Evolutionary conservation across 1,140 invertebrate species (phyloP), one percentile per base, ranked within the genome.

Genomic region (Zaprionus camerounensis): DNA sequence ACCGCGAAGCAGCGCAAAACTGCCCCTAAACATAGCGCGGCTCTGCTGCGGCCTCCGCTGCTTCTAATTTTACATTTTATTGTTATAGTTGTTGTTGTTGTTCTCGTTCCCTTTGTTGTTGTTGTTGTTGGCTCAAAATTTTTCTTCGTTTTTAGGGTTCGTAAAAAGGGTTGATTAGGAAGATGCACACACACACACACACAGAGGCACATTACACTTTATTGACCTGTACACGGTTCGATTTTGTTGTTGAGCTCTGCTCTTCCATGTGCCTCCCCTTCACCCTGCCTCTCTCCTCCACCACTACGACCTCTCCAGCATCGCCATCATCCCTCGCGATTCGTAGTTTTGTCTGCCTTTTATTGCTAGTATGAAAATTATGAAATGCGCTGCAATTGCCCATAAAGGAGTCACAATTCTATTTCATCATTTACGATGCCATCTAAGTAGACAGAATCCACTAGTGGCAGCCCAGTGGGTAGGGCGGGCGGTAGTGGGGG

Each of bases 1-100:
- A 55, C 36, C 64, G 65, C 56, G 65, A 61, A n/a, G 55, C 12
- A 51, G 31, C 28, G 57, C 41, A 70, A 76, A 83, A 76, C 66
- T 78, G 81, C 78, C 78, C 75, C 68, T 71, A 62, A 81, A 65
- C 56, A 64, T 46, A 31, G 13, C 9, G 13, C 9, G 56, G 59
- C 24, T 26, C 24, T 15, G 70, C 53, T 49, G 24, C 31, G 31
- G 38, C 38, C 31, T 59, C 61, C 41, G 20, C 38, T 28, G 57
- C 69, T 81, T 88, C 81, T 88, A 90, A 88, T 90, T 90, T 88
- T 79, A 84, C 84, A 88, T 88, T 81, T 90, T 90, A 84, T 90
- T 88, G 78, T 88, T 88, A 66, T 80, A 63, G 71, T 64, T 68
- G 15, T 51, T 51, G 67, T 57, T 77, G 22, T 58, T 65, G 55